These are phyloP conservation scores for Alosa sapidissima DNA, from an alignment of 2,797 vertebrate species.

Conservation along the genomic window DNA sequence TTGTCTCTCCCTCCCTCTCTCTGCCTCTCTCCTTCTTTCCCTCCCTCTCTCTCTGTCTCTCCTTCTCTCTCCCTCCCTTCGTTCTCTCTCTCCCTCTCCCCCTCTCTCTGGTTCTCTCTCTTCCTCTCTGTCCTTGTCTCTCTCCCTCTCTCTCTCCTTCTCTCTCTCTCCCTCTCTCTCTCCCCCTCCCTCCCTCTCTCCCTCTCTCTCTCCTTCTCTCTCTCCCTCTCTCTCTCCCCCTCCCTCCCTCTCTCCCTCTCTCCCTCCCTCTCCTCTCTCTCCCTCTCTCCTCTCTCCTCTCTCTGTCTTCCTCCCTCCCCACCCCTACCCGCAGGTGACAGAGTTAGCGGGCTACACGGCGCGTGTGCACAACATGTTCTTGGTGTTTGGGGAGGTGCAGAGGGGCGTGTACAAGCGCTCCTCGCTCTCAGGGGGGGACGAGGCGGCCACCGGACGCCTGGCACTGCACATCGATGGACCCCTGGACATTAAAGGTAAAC, in stretches of 20 bases:
- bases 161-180: too few relatives aligned
- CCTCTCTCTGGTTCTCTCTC: neutral
- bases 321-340: constrained; percentile 77
- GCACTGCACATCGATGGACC: constrained; percentile 81
- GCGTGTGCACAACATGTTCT: constrained; percentile 94
- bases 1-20: too few relatives aligned
- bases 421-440: constrained; percentile 62
- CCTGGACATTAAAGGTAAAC: constrained; percentile 88
- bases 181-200: too few relatives aligned
- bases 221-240: neutral
- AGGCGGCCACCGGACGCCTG: constrained; percentile 70
- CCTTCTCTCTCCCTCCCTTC: neutral
- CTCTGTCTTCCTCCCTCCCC: constrained; percentile 12
- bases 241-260: neutral
- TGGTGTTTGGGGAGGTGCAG: constrained; percentile 94
- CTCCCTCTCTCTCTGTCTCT: neutral
- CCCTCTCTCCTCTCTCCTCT: neutral
- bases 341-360: constrained; percentile 96
- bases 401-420: constrained; percentile 90
- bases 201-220: neutral
- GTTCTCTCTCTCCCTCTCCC: neutral
- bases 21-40: too few relatives aligned
- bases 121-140: neutral
- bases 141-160: too few relatives aligned
- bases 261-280: neutral